Percentiles rank a stretch among this genome's conserved stretches.
Evolutionary conservation across 1,140 invertebrate genomes (phyloP).

Genomic region (Leptinotarsa defecta): DNA sequence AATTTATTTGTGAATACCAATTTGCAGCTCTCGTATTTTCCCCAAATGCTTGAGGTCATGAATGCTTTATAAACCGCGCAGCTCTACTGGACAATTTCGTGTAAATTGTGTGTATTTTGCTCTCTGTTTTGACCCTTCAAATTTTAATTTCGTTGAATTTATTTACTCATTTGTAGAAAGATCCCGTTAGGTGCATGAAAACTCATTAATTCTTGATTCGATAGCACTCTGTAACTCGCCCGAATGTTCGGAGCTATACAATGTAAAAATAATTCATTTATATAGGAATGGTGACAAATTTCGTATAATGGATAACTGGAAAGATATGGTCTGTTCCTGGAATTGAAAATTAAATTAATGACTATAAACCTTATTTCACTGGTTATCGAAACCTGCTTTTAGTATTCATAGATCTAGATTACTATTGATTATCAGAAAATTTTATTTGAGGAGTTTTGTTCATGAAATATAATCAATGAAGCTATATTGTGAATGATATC

Average conservation of each 20-base stretch:
- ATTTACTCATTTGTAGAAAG: slow-evolving; percentile 1
- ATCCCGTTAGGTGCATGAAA: not conserved
- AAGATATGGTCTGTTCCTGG: too few species aligned
- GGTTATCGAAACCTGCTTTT: too few species aligned
- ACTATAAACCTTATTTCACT: too few species aligned
- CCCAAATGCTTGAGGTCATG: not conserved
- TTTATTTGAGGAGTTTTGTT: too few species aligned
- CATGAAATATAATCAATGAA: too few species aligned
- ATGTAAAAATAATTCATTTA: not conserved
- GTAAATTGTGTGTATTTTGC: slow-evolving; percentile 3
- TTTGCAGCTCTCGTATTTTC: not conserved
- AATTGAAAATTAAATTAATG: too few species aligned
- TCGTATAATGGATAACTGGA: too few species aligned
- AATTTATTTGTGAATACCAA: too few species aligned
- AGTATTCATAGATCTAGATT: too few species aligned
- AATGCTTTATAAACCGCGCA: not conserved
- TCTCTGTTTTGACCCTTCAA: not conserved
- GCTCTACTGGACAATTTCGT: not conserved
- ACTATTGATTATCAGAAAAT: too few species aligned
- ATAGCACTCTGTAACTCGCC: not conserved
- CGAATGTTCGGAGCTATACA: too few species aligned
- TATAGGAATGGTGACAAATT: not conserved
- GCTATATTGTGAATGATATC: too few species aligned
- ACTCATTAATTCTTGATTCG: slow-evolving; percentile 2
- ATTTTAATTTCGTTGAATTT: slow-evolving; percentile 9